Base-by-base conservation (phyloP, 2,888 invertebrate species). In the Meta bourneti region DNA sequence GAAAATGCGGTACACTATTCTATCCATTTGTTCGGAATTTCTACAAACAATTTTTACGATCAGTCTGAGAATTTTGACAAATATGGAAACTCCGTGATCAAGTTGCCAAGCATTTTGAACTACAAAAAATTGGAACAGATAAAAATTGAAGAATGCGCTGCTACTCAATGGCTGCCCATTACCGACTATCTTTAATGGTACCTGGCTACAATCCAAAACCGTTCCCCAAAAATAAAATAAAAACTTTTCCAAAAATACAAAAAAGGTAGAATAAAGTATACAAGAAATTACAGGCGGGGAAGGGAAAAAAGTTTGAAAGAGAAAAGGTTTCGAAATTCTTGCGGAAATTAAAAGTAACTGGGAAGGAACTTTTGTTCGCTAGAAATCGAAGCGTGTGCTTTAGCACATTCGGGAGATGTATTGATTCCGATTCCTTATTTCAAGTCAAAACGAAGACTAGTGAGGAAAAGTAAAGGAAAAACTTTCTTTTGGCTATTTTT, bases 281-380 rank as follows among this genome's bases (percentile, higher is more conserved):
- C 74, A 90, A 85, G 85, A 89, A 89, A 89, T 74, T 89, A 77
- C 89, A 74, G 54, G 54, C 72, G 51, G n/a, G 20, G 61, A 51
- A 34, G 51, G 71, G 48, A 72, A 77, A 78, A 85, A 90, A 84
- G 72, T 79, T 16, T n/a, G 70, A 90, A 70, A n/a, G 9, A 74
- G 74, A 20, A 84, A 79, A 84, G 49, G 20, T 34, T 69, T 52
- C 69, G 72, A 70, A 90, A 80, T 80, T 72, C 79, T 74, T 11
- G 49, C 71, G 79, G 84, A 90, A 90, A 90, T 90, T 90, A 84
- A 84, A 90, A 84, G 89, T 90, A 90, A 79, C 89, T n/a, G 78
- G 79, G 78, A 16, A 69, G 74, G 74, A 90, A 85, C 84, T 90
- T 90, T 80, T 90, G 90, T 85, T 85, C 82, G 54, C 72, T 61